Percentiles rank a stretch among this genome's conserved stretches.
Conservation (phyloP, 2,797 vertebrate genomes). For the Lophotriccus pileatus region DNA sequence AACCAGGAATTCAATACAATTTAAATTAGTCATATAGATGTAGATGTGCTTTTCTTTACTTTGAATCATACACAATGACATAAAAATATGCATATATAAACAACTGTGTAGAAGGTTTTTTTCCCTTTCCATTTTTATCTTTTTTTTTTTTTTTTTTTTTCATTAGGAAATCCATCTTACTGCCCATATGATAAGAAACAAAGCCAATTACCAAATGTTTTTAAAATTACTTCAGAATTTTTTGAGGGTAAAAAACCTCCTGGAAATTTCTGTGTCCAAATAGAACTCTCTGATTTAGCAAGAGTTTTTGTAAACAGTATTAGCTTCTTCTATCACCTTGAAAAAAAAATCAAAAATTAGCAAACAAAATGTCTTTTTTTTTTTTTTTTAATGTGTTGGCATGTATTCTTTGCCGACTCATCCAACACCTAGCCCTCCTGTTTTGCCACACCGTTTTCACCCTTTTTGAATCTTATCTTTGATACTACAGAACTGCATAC, state of each 20-base stretch:
- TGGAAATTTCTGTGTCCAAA: neutral
- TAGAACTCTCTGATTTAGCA: neutral
- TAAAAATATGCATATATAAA: neutral
- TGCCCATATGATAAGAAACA: neutral
- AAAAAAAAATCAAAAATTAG: neutral
- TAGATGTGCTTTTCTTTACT: neutral
- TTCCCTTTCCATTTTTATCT: neutral
- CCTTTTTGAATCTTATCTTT: neutral
- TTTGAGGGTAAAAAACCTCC: neutral
- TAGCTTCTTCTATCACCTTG: neutral
- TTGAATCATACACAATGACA: neutral
- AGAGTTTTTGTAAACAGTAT: neutral
- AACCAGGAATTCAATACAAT: neutral
- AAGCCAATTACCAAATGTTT: neutral
- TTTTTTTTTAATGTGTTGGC: neutral
- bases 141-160: neutral
- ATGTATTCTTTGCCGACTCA: neutral
- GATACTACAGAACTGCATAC: neutral
- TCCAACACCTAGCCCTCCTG: neutral
- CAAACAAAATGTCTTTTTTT: neutral
- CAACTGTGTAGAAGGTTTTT: accelerated
- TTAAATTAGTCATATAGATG: neutral
- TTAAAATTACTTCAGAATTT: neutral
- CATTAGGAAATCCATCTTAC: neutral
- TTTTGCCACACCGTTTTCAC: neutral